These are phyloP conservation scores for Catharus bicknelli DNA, from an alignment of 2,113 vertebrate genomes.

Conservation along the genomic window DNA sequence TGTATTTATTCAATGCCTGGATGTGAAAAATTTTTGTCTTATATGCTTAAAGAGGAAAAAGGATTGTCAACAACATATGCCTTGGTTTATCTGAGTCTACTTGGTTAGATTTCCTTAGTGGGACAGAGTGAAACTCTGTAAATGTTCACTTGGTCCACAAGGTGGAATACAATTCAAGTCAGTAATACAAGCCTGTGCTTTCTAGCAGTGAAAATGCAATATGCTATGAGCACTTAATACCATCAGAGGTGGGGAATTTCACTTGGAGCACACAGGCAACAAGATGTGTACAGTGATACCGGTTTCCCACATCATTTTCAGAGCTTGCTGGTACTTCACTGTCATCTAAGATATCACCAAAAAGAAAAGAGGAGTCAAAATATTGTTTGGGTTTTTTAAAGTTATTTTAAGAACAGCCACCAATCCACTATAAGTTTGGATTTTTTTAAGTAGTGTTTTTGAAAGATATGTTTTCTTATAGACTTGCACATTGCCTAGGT, in stretches of 20 bases:
- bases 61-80: not conserved
- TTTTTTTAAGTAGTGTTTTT: not conserved
- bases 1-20: not conserved
- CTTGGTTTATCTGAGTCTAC: not conserved
- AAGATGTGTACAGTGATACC: not conserved
- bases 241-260: not conserved
- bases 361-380: not conserved
- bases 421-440: not conserved
- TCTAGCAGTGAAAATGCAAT: not conserved
- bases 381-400: not conserved
- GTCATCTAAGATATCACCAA: not conserved
- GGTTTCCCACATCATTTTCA: not conserved
- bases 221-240: not conserved
- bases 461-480: not conserved
- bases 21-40: not conserved
- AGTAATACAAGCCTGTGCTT: not conserved
- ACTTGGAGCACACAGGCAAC: not conserved
- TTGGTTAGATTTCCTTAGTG: not conserved
- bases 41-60: not conserved
- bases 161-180: constrained; percentile 11
- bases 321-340: not conserved
- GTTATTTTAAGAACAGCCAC: not conserved
- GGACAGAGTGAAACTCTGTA: not conserved
- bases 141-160: constrained; percentile 13
- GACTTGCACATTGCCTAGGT: not conserved